These are phyloP conservation scores for Tiliacea aurago DNA, from an alignment of 2,888 invertebrate species.

Conservation along the genomic window DNA sequence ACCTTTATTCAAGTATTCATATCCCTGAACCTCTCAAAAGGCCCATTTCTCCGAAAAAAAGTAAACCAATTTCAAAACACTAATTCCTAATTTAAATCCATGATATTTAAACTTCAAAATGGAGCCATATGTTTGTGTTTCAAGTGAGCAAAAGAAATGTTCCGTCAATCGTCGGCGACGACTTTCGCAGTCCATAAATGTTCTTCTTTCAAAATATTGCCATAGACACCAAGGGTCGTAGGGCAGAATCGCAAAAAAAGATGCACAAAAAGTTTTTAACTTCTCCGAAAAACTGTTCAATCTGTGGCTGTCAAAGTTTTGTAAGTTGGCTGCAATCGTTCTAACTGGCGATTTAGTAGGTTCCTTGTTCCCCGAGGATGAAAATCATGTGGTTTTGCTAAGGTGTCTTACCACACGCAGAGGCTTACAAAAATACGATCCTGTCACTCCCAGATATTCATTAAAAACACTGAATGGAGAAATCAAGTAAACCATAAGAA, in stretches of 20 bases:
- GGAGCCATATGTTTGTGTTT: constrained; percentile 57
- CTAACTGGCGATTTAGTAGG: background rate
- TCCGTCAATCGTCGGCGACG: constrained; percentile 73
- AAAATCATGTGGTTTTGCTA: background rate
- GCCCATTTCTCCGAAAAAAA: constrained; percentile 22
- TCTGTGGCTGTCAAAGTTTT: constrained; percentile 46
- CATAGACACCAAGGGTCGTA: constrained; percentile 48
- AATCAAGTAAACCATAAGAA: background rate
- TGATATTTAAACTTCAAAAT: constrained; percentile 47
- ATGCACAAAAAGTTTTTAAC: constrained; percentile 38
- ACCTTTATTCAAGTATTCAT: constrained; percentile 2
- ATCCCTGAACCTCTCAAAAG: background rate
- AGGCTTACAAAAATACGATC: background rate
- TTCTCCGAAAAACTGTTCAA: constrained; percentile 26
- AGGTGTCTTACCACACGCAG: background rate
- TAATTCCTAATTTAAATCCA: constrained; percentile 58
- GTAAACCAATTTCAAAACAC: constrained; percentile 42
- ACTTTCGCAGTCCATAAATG: constrained; percentile 85
- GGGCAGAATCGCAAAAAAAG: constrained; percentile 47
- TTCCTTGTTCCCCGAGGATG: background rate
- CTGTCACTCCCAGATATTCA: background rate
- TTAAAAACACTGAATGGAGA: background rate
- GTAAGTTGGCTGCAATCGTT: no score
- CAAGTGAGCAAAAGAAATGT: constrained; percentile 61
- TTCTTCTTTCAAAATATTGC: constrained; percentile 83